Conservation (phyloP, 1,140 invertebrate genomes). For the Caerostris extrusa region DNA sequence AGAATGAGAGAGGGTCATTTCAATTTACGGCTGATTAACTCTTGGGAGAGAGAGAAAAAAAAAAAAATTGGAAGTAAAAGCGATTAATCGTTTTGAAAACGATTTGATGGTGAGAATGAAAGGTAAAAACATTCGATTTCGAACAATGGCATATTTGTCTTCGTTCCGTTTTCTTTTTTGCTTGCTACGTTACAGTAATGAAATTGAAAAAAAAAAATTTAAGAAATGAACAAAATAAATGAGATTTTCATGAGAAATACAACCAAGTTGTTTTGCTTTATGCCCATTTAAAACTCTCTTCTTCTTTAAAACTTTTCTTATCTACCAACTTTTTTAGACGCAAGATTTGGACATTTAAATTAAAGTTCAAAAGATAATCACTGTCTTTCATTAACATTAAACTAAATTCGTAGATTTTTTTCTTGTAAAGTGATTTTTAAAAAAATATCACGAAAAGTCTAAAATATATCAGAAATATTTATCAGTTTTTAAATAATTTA, state of each 20-base stretch:
- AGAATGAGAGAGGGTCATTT: constrained; percentile 4
- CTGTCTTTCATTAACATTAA: no score
- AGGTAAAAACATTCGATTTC: constrained; percentile 21
- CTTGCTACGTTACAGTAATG: background rate
- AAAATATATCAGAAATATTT: no score
- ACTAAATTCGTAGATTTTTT: no score
- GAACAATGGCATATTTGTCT: constrained; percentile 22
- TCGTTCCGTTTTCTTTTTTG: background rate
- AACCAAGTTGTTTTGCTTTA: background rate
- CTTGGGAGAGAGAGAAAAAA: background rate
- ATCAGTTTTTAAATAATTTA: no score
- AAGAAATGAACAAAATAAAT: background rate
- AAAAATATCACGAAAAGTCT: no score
- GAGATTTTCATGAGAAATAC: background rate
- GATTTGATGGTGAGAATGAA: constrained; percentile 8
- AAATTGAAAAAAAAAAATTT: background rate
- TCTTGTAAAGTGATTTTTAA: no score
- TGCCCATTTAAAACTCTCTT: background rate
- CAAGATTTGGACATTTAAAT: no score
- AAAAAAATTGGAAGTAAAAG: background rate
- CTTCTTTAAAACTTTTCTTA: background rate
- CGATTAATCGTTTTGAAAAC: constrained; percentile 23
- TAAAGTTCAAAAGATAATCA: no score
- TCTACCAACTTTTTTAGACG: no score
- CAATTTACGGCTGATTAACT: constrained; percentile 21